phyloP scores from a whole-genome alignment of 2,797 vertebrate genomes.

The Threskiornis aethiopicus region DNA sequence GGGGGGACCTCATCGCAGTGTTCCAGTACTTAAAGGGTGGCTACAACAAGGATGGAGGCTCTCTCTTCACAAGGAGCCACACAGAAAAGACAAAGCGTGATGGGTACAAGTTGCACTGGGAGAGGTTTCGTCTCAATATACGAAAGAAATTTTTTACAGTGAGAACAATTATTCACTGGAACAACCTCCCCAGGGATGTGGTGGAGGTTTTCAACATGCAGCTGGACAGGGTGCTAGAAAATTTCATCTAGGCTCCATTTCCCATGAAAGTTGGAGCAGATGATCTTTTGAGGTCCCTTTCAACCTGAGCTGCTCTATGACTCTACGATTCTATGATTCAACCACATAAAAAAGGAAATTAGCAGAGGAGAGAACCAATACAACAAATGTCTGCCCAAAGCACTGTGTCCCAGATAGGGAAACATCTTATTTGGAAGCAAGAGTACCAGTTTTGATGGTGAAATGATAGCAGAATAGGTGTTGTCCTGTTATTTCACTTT shows the following conservation, averaged over 20 bases:
- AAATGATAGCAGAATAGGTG: neutral
- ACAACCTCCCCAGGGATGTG: neutral
- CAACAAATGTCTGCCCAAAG: neutral
- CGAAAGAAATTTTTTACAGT: neutral
- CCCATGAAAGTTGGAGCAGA: neutral
- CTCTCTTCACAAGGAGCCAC: neutral
- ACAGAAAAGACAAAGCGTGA: neutral
- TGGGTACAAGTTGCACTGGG: rapidly evolving
- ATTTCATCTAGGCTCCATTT: neutral
- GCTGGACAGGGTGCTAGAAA: no score
- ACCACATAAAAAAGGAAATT: neutral
- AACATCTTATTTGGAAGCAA: neutral
- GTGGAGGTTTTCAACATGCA: neutral
- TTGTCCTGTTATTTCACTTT: neutral
- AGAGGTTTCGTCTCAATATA: neutral
- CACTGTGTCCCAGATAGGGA: neutral
- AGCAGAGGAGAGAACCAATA: neutral
- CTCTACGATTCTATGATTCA: neutral
- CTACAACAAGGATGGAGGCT: neutral
- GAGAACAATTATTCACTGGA: neutral
- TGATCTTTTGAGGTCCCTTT: neutral
- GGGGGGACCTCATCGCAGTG: neutral
- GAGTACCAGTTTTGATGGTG: neutral
- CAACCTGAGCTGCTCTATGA: neutral
- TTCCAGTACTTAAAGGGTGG: neutral